Evolutionary conservation across 2,797 vertebrate species (phyloP).

Genomic region (Alectoris magna): DNA sequence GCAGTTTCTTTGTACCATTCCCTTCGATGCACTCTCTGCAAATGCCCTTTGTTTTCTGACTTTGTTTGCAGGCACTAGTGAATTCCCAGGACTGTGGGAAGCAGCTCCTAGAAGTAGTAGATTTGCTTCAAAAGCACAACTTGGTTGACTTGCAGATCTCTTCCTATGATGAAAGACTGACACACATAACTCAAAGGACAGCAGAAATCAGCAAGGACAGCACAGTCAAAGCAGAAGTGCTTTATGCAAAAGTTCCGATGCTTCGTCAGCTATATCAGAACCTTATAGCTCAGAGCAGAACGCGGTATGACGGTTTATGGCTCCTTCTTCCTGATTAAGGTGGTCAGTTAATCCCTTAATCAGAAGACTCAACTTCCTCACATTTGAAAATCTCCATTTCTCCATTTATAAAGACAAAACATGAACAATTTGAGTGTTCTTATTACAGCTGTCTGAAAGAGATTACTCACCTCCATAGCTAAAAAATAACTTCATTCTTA

Average conservation of each 20-base stretch:
- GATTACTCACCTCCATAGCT: neutral
- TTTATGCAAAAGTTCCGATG: conserved; percentile 83
- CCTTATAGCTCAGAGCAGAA: conserved; percentile 83
- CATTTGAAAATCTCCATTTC: neutral
- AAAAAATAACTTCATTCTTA: neutral
- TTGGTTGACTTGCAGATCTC: conserved; percentile 87
- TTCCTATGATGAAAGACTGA: conserved; percentile 81
- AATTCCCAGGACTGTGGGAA: conserved; percentile 83
- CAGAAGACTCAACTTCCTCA: neutral
- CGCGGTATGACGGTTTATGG: conserved; percentile 78
- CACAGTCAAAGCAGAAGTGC: conserved; percentile 63
- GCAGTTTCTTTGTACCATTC: neutral
- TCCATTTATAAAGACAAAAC: neutral
- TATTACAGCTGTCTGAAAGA: neutral
- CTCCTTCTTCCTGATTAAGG: neutral
- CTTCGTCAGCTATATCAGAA: conserved; percentile 83
- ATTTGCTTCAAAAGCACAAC: conserved; percentile 88
- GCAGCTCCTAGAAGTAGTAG: conserved; percentile 84
- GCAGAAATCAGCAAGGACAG: conserved; percentile 67
- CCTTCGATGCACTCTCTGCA: neutral
- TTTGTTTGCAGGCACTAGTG: conserved; percentile 77
- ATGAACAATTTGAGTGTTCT: neutral
- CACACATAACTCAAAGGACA: conserved; percentile 73
- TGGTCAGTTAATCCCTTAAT: neutral
- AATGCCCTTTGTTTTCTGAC: neutral